Conservation (phyloP, 2,113 vertebrate genomes). For the Phylloscopus whistleri region DNA sequence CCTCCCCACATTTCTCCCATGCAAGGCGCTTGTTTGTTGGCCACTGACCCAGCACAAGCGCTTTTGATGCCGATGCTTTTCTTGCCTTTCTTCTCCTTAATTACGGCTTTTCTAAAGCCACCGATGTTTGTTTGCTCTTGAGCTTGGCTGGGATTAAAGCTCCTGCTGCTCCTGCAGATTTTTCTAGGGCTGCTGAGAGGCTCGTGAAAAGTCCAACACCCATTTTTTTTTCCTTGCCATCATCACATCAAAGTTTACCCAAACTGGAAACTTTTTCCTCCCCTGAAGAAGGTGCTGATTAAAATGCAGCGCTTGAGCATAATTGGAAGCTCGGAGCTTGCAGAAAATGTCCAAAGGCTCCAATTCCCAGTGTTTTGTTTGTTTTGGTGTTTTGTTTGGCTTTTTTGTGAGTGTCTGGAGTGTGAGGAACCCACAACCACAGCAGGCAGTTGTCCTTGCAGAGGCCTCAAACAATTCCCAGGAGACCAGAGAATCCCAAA, state of each 20-base stretch:
- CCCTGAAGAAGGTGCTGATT: background rate
- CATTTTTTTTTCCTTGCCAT: background rate
- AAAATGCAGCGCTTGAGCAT: background rate
- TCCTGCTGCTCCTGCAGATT: background rate
- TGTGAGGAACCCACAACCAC: background rate
- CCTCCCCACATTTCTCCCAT: background rate
- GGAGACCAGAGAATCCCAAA: background rate
- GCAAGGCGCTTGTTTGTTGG: background rate
- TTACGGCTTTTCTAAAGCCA: background rate
- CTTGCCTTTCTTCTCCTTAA: conserved; percentile 17
- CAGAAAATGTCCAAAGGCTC: background rate
- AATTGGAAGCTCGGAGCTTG: background rate
- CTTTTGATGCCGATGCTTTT: background rate
- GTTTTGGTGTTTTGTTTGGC: background rate
- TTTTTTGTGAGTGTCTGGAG: background rate
- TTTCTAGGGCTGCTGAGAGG: background rate
- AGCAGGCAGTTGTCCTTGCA: background rate
- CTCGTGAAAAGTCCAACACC: background rate
- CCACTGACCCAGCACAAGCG: background rate
- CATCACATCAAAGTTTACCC: conserved; percentile 39
- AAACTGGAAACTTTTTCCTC: background rate
- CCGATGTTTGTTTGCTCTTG: background rate
- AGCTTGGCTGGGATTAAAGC: conserved; percentile 7
- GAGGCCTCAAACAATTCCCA: background rate
- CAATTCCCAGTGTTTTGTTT: background rate